phyloP scores from a whole-genome alignment of 2,888 invertebrate genomes.

The Tryphoninae sp. region DNA sequence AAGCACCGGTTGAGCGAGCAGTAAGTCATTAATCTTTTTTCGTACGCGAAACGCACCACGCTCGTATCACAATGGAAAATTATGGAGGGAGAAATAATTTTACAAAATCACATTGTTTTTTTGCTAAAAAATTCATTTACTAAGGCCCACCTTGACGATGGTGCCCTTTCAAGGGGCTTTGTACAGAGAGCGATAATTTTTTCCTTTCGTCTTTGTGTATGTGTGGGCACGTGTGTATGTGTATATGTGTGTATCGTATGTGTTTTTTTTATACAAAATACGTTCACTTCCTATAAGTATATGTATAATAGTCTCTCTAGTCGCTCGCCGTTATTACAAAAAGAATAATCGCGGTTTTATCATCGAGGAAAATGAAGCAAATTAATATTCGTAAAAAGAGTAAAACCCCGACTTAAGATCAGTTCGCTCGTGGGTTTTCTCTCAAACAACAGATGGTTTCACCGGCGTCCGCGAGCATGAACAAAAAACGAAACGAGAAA shows the following conservation, averaged over 20 bases:
- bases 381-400: constrained; percentile 41
- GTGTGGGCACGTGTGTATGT: no score
- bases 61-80: neutral
- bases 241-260: no score
- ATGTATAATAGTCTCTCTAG: constrained; percentile 64
- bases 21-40: no score
- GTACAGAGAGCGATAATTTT: constrained; percentile 74
- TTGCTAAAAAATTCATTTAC: constrained; percentile 80
- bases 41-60: neutral
- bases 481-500: neutral
- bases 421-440: constrained; percentile 69
- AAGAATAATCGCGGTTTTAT: constrained; percentile 40
- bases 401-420: constrained; percentile 66
- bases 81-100: constrained; percentile 13
- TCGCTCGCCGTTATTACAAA: constrained; percentile 44
- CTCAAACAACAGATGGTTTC: constrained; percentile 49
- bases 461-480: constrained; percentile 16
- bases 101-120: constrained; percentile 15
- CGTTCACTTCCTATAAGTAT: constrained; percentile 65
- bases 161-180: constrained; percentile 71
- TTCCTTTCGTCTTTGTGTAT: constrained; percentile 26
- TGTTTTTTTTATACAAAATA: constrained; percentile 73
- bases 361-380: constrained; percentile 58
- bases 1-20: no score
- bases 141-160: constrained; percentile 67